phyloP scores from a whole-genome alignment of 2,888 invertebrate species.

The Drosophila nr. perissopoda region DNA sequence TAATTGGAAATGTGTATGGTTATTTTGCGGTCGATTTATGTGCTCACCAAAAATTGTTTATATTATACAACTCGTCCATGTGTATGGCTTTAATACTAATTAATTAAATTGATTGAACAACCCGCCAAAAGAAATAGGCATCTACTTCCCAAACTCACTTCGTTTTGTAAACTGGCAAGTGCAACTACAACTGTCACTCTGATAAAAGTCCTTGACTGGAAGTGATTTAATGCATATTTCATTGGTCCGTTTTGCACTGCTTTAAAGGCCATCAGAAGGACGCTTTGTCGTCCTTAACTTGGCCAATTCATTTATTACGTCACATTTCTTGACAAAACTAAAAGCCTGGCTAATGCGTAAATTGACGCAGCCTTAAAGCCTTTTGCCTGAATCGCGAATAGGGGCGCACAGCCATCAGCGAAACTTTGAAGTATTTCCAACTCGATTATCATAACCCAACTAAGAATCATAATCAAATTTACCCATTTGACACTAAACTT shows the following conservation, averaged over 20 bases:
- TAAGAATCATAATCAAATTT: conserved; percentile 76
- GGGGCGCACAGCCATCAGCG: conserved; percentile 36
- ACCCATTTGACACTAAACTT: conserved; percentile 79
- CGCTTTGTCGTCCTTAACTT: conserved; percentile 13
- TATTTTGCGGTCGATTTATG: conserved; percentile 57
- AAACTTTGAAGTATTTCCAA: conserved; percentile 77
- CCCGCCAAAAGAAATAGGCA: not conserved
- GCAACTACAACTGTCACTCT: conserved; percentile 1
- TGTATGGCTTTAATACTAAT: conserved; percentile 11
- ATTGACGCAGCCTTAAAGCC: conserved; percentile 31
- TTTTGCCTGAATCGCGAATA: conserved; percentile 16
- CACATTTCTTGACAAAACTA: conserved; percentile 27
- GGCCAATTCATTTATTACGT: conserved; percentile 26
- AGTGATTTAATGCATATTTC: conserved; percentile 68
- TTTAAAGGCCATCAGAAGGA: conserved; percentile 21
- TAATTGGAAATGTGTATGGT: conserved; percentile 53
- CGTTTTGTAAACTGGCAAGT: conserved; percentile 39
- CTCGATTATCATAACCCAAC: conserved; percentile 79
- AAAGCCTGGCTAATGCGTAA: conserved; percentile 34
- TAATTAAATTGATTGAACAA: conserved; percentile 45
- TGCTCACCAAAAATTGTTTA: conserved; percentile 15
- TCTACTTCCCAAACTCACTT: not conserved
- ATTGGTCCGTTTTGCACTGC: conserved; percentile 28
- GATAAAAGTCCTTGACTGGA: conserved; percentile 16
- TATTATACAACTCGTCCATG: conserved; percentile 1